Percentiles rank a stretch among this genome's conserved stretches.
Evolutionary conservation across 2,113 vertebrate species (phyloP).

Genomic region (Neodontobutis hainanensis): DNA sequence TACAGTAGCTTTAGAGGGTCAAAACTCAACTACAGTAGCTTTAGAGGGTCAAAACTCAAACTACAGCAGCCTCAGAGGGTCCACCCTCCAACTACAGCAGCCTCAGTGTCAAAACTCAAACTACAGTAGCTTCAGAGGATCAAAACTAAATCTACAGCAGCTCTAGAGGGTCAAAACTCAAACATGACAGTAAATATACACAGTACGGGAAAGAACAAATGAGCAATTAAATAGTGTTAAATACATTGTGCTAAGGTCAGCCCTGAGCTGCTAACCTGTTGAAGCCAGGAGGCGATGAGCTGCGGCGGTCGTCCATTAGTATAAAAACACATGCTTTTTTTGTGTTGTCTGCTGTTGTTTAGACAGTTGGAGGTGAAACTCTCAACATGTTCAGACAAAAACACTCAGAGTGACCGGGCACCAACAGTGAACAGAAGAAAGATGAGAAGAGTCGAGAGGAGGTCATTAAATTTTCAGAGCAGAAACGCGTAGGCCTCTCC

Average conservation of each 20-base stretch:
- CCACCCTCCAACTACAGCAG: no score
- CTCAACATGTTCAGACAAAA: conserved; percentile 6
- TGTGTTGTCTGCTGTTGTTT: conserved; percentile 7
- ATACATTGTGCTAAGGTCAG: not conserved
- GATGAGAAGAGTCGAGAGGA: conserved; percentile 49
- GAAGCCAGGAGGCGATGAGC: conserved; percentile 24
- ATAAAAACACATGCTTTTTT: conserved; percentile 55
- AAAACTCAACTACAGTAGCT: no score
- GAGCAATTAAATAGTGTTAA: no score
- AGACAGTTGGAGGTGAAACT: conserved; percentile 24
- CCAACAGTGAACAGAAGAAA: conserved; percentile 25
- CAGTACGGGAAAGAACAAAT: no score
- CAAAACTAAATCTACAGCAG: no score
- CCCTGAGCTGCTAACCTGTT: conserved; percentile 35
- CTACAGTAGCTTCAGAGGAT: no score
- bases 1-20: no score
- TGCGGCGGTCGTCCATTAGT: conserved; percentile 45
- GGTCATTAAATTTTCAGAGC: conserved; percentile 74
- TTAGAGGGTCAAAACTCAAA: no score
- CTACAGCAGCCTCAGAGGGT: no score
- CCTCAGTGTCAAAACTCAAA: no score
- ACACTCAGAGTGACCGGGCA: not conserved
- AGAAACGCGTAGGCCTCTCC: conserved; percentile 50
- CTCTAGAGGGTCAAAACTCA: no score
- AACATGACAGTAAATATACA: no score